Evolutionary conservation across 2,113 vertebrate genomes (phyloP).

Genomic region (Odontesthes bonariensis): DNA sequence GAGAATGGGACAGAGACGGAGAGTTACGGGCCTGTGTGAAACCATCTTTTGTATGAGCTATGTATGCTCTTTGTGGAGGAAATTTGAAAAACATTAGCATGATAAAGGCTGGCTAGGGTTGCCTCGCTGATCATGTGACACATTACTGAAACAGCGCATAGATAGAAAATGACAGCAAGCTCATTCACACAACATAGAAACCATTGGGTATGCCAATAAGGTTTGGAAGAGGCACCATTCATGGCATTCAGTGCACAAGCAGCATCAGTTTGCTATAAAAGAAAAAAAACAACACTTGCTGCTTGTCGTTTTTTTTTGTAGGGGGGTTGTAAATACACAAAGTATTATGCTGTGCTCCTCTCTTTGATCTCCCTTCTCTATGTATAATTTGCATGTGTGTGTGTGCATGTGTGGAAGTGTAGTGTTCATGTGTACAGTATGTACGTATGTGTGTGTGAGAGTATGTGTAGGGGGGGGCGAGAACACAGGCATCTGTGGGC

Average conservation of each 20-base stretch:
- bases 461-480: slow-evolving; percentile 34
- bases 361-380: slow-evolving; percentile 66
- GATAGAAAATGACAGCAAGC: slow-evolving; percentile 79
- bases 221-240: slow-evolving; percentile 58
- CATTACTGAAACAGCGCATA: slow-evolving; percentile 74
- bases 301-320: slow-evolving; percentile 55
- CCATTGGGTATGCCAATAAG: slow-evolving; percentile 67
- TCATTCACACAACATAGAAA: slow-evolving; percentile 66
- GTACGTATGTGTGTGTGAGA: slow-evolving; percentile 47
- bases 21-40: slow-evolving; percentile 76
- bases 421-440: slow-evolving; percentile 42
- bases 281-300: slow-evolving; percentile 46
- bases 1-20: slow-evolving; percentile 53
- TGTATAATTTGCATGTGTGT: slow-evolving; percentile 53
- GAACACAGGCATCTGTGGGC: slow-evolving; percentile 69
- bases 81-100: slow-evolving; percentile 87
- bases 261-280: slow-evolving; percentile 47
- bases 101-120: slow-evolving; percentile 87
- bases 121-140: slow-evolving; percentile 79
- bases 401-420: slow-evolving; percentile 24
- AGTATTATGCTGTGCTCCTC: slow-evolving; percentile 53
- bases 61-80: slow-evolving; percentile 85
- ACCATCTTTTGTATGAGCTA: slow-evolving; percentile 87
- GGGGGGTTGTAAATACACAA: slow-evolving; percentile 60
- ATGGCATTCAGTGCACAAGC: slow-evolving; percentile 48